These are phyloP conservation scores for Scomberomorus guttatus DNA, from an alignment of 2,797 vertebrate genomes.

Conservation along the genomic window DNA sequence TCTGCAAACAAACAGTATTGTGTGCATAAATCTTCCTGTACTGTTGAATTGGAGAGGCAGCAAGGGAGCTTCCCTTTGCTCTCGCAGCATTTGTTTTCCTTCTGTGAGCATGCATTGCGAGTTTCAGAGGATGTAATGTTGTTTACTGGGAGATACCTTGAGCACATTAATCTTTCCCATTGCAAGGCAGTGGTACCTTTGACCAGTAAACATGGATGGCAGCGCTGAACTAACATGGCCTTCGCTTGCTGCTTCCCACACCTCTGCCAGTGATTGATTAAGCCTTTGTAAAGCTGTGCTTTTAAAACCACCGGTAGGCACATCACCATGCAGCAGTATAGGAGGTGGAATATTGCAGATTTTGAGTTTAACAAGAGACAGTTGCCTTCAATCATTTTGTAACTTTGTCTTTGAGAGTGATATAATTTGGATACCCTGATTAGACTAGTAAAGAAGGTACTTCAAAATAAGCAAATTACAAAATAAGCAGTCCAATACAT, in stretches of 20 bases:
- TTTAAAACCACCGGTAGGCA: conserved; percentile 24
- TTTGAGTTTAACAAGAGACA: conserved; percentile 5
- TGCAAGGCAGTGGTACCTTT: conserved; percentile 56
- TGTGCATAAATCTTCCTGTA: conserved; percentile 78
- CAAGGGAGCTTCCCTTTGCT: conserved; percentile 69
- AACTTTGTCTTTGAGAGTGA: conserved; percentile 11
- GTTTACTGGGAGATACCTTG: conserved; percentile 69
- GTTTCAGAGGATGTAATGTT: conserved; percentile 66
- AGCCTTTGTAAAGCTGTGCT: conserved; percentile 43
- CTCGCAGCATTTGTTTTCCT: conserved; percentile 71
- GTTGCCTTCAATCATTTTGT: not conserved
- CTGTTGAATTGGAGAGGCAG: conserved; percentile 65
- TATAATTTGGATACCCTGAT: not conserved
- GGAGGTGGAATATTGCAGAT: not conserved
- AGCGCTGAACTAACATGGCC: conserved; percentile 66
- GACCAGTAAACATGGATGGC: conserved; percentile 70
- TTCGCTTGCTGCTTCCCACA: conserved; percentile 54
- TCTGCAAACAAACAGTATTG: conserved; percentile 77
- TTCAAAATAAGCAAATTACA: not conserved
- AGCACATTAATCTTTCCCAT: conserved; percentile 76
- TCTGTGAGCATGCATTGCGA: conserved; percentile 44
- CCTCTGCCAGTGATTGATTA: conserved; percentile 70
- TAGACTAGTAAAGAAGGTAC: not conserved
- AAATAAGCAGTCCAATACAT: not conserved
- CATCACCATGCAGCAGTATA: conserved; percentile 1